Conservation (phyloP, 2,888 invertebrate species). For the Electrophaes corylata region DNA sequence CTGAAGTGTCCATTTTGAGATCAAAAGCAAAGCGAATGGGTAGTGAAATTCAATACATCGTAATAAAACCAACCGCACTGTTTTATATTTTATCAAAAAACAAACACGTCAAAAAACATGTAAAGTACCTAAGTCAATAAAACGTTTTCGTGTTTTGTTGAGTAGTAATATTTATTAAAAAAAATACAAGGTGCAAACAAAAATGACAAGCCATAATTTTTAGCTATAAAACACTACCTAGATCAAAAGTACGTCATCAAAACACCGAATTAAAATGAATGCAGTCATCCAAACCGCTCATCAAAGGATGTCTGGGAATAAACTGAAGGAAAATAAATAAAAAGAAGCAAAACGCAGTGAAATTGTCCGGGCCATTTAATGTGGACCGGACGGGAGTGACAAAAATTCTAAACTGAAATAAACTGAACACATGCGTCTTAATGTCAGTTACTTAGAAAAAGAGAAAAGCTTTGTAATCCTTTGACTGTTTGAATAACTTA, state of each 20-base stretch:
- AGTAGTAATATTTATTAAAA: background rate
- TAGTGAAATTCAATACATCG: slow-evolving; percentile 22
- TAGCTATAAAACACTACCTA: slow-evolving; percentile 32
- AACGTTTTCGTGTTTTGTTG: slow-evolving; percentile 1
- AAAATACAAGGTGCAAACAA: slow-evolving; percentile 2
- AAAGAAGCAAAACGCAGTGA: slow-evolving; percentile 67
- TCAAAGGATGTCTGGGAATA: slow-evolving; percentile 79
- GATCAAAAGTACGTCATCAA: slow-evolving; percentile 46
- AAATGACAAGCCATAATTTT: slow-evolving; percentile 27
- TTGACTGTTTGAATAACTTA: slow-evolving; percentile 2
- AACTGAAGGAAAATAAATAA: slow-evolving; percentile 48
- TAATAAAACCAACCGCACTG: slow-evolving; percentile 13
- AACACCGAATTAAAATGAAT: slow-evolving; percentile 63
- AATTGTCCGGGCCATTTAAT: slow-evolving; percentile 82
- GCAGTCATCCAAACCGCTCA: slow-evolving; percentile 60
- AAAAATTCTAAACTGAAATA: slow-evolving; percentile 82
- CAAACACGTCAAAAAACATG: background rate
- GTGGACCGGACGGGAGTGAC: slow-evolving; percentile 82
- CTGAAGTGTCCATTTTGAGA: slow-evolving; percentile 34
- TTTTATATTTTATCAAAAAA: slow-evolving; percentile 1
- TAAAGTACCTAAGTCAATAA: slow-evolving; percentile 11
- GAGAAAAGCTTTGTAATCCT: slow-evolving; percentile 28
- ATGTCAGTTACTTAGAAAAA: slow-evolving; percentile 54
- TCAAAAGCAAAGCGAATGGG: slow-evolving; percentile 26
- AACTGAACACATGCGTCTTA: slow-evolving; percentile 77